Conservation (phyloP, 2,113 vertebrate species). For the Actenoides hombroni region DNA sequence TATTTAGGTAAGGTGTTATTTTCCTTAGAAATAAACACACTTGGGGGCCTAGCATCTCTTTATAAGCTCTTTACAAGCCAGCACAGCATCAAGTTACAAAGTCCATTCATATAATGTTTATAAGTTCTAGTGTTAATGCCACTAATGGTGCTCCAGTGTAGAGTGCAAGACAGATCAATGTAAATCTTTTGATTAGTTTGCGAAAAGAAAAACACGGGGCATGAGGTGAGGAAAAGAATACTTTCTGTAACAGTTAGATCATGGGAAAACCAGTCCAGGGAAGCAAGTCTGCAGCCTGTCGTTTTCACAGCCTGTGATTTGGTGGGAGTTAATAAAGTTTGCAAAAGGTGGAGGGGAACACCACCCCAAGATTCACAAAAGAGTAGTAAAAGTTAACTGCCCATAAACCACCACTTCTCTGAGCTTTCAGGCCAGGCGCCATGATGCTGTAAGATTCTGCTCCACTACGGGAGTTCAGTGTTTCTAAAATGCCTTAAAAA, state of each 20-base stretch:
- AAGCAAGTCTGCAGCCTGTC: not conserved
- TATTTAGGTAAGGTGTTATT: slow-evolving; percentile 39
- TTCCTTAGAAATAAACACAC: slow-evolving; percentile 57
- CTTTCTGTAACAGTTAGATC: not conserved
- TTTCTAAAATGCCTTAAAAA: slow-evolving; percentile 27
- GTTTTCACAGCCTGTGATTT: not conserved
- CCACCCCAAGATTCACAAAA: not conserved
- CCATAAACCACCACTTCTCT: slow-evolving; percentile 24
- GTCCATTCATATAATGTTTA: slow-evolving; percentile 10
- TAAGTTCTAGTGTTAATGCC: slow-evolving; percentile 33
- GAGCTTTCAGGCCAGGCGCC: slow-evolving; percentile 40
- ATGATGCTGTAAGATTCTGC: slow-evolving; percentile 2
- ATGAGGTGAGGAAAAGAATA: not conserved
- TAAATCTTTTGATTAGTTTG: slow-evolving; percentile 11
- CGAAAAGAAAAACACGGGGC: not conserved
- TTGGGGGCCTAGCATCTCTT: not conserved
- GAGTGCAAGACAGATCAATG: not conserved
- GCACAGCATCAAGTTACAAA: slow-evolving; percentile 33
- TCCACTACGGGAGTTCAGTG: slow-evolving; percentile 3
- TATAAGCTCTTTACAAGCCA: slow-evolving; percentile 57
- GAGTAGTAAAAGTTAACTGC: slow-evolving; percentile 67
- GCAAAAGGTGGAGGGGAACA: not conserved
- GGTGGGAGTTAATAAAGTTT: not conserved
- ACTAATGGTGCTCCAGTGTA: not conserved
- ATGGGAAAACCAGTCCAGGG: not conserved